Conservation (phyloP, 2,888 invertebrate species). For the Abrostola triplasia region DNA sequence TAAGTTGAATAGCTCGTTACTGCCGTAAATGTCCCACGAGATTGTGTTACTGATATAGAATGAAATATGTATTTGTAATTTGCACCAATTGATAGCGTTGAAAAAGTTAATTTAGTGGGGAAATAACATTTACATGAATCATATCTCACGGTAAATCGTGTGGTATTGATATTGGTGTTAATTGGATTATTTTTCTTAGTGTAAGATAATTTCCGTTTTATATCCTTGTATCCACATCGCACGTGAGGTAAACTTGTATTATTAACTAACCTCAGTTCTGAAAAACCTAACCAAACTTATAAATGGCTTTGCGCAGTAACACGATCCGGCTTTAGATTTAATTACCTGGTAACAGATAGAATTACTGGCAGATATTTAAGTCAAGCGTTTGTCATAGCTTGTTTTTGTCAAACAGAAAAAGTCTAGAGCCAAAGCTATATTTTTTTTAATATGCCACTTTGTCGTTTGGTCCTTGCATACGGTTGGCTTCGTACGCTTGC, state of each 20-base stretch:
- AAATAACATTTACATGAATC: slow-evolving; percentile 3
- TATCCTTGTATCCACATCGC: background rate
- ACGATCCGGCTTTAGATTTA: too few species aligned
- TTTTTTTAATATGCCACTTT: background rate
- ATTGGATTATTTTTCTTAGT: background rate
- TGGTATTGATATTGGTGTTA: background rate
- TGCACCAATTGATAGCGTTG: slow-evolving; percentile 13
- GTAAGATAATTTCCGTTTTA: background rate
- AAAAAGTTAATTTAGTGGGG: slow-evolving; percentile 3
- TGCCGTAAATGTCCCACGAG: slow-evolving; percentile 60
- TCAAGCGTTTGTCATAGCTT: too few species aligned
- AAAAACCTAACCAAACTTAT: background rate
- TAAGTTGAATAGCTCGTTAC: slow-evolving; percentile 51
- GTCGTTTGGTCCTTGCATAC: background rate
- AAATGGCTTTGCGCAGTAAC: too few species aligned
- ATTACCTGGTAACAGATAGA: too few species aligned
- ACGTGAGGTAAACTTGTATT: too few species aligned
- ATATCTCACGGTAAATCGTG: slow-evolving; percentile 7
- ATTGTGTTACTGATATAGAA: slow-evolving; percentile 54
- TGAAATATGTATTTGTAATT: slow-evolving; percentile 36
- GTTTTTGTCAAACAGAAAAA: too few species aligned
- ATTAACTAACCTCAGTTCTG: background rate
- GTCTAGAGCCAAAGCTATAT: too few species aligned
- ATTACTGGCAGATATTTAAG: too few species aligned
- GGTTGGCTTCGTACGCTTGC: slow-evolving; percentile 16